Percentiles rank a stretch among this genome's conserved stretches.
phyloP scores from a whole-genome alignment of 92 coral and sea anemone species.

The Ricordea florida region DNA sequence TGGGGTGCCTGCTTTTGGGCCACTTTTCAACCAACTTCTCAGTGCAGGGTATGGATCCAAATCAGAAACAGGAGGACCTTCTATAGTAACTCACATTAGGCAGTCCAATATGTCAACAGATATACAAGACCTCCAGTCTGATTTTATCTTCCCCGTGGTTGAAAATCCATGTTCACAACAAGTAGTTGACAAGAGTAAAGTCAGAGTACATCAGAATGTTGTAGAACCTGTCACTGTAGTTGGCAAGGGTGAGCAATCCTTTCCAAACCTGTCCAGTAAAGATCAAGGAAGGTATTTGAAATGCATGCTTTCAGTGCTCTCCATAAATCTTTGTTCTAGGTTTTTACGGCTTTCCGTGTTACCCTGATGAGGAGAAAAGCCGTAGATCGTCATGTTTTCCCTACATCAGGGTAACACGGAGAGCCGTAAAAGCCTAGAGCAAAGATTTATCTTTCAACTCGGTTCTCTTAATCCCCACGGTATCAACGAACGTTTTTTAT shows the following conservation, averaged over 20 bases:
- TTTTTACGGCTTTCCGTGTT: too few species aligned
- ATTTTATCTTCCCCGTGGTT: not conserved
- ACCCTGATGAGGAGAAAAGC: too few species aligned
- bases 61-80: not conserved
- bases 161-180: slow-evolving; percentile 17
- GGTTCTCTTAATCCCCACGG: too few species aligned
- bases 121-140: slow-evolving; percentile 6
- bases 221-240: slow-evolving; percentile 13
- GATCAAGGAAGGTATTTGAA: not conserved
- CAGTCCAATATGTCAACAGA: slow-evolving; percentile 7
- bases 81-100: not conserved
- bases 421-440: too few species aligned
- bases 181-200: slow-evolving; percentile 17
- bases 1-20: not conserved
- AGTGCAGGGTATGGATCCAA: slow-evolving; percentile 9
- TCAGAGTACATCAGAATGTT: slow-evolving; percentile 9
- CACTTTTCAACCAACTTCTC: not conserved
- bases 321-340: too few species aligned
- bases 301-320: not conserved
- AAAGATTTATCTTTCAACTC: too few species aligned
- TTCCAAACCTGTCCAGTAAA: slow-evolving; percentile 9
- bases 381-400: too few species aligned
- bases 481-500: too few species aligned
- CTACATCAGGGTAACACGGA: too few species aligned
- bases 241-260: slow-evolving; percentile 8